A percentile compares a stretch with the other conserved stretches of the same genome.
phyloP scores from a whole-genome alignment of 2,797 vertebrate genomes.

The Sebastes iracundus region DNA sequence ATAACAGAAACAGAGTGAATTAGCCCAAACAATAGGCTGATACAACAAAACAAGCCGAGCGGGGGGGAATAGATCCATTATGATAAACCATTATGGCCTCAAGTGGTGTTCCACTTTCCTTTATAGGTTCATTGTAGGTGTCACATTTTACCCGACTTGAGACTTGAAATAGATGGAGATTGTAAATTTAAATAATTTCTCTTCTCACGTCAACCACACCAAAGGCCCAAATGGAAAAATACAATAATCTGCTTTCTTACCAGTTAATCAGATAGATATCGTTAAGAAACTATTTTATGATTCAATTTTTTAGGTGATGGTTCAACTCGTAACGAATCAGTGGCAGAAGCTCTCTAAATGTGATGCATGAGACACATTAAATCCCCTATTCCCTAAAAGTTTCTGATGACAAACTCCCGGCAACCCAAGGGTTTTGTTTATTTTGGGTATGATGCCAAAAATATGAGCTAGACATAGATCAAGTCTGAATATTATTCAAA shows the following conservation, averaged over 20 bases:
- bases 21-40: background rate
- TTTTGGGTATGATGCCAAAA: conserved; percentile 57
- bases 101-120: background rate
- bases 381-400: conserved; percentile 40
- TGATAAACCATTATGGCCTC: background rate
- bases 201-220: background rate
- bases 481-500: conserved; percentile 58
- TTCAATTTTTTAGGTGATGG: background rate
- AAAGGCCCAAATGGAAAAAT: background rate
- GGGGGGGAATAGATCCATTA: background rate
- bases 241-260: background rate
- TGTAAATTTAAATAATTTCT: background rate
- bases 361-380: conserved; percentile 14
- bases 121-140: background rate
- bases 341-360: conserved; percentile 12
- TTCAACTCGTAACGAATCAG: conserved; percentile 4
- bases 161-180: background rate
- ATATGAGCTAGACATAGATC: conserved; percentile 45
- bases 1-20: conserved; percentile 15
- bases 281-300: background rate
- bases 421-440: conserved; percentile 59
- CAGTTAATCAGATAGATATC: background rate
- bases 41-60: background rate
- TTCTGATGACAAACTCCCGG: conserved; percentile 51
- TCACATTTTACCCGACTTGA: background rate